Evolutionary conservation across 2,888 invertebrate species (phyloP).

Genomic region (Mythimna lalbum): DNA sequence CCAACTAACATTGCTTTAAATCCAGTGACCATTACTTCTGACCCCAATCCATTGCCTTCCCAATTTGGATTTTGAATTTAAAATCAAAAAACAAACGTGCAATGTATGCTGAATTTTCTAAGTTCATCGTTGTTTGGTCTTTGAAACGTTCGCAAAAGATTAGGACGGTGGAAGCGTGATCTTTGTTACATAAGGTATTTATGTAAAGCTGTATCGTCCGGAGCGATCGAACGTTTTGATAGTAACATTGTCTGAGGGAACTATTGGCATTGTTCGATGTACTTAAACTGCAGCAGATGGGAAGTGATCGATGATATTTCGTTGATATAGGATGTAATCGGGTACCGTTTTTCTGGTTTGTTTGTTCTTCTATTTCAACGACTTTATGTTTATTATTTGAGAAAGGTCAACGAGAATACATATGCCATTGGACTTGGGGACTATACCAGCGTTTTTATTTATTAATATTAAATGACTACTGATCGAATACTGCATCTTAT

Average conservation of each 20-base stretch:
- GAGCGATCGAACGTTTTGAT: slow-evolving; percentile 70
- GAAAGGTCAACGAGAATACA: too few relatives aligned
- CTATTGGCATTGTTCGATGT: slow-evolving; percentile 66
- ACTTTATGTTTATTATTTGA: background rate
- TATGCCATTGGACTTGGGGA: background rate
- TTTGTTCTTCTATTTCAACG: background rate
- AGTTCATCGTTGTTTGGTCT: slow-evolving; percentile 6
- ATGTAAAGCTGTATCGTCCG: slow-evolving; percentile 79
- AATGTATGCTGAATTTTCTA: slow-evolving; percentile 52
- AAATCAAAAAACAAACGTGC: slow-evolving; percentile 25
- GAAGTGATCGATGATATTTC: slow-evolving; percentile 42
- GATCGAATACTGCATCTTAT: background rate
- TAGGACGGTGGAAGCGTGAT: slow-evolving; percentile 78
- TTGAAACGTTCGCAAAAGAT: slow-evolving; percentile 48
- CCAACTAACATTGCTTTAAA: slow-evolving; percentile 61
- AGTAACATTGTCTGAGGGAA: slow-evolving; percentile 64
- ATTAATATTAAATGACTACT: background rate
- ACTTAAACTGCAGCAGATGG: slow-evolving; percentile 57
- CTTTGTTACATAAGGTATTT: slow-evolving; percentile 83
- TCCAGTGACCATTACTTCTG: slow-evolving; percentile 24
- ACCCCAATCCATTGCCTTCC: slow-evolving; percentile 62
- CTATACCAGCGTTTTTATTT: background rate
- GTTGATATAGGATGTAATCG: slow-evolving; percentile 28
- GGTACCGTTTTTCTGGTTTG: slow-evolving; percentile 2
- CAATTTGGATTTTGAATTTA: background rate